Evolutionary conservation across 2,888 invertebrate genomes (phyloP).

Genomic region (Bursaphelenchus okinawaensis): DNA sequence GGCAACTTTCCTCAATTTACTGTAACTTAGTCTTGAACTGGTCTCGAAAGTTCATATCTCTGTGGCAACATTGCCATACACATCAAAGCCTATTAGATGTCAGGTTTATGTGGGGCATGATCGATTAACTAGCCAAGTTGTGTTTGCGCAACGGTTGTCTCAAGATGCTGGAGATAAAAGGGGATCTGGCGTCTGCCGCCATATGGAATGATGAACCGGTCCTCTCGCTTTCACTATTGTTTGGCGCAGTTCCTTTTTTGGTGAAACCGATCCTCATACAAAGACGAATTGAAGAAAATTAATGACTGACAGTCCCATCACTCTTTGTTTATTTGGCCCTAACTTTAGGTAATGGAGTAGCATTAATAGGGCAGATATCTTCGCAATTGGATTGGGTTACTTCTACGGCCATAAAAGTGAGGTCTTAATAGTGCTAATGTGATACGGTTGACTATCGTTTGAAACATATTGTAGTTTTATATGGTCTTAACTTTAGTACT

Average conservation of each 20-base stretch:
- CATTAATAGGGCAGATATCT: no score
- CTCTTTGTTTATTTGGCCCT: neutral
- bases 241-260: neutral
- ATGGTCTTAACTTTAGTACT: no score
- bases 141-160: neutral
- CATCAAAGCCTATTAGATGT: no score
- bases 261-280: neutral
- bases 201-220: neutral
- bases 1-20: no score
- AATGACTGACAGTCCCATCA: neutral
- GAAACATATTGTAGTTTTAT: no score
- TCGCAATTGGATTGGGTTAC: neutral
- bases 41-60: no score
- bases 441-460: no score
- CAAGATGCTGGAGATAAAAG: neutral
- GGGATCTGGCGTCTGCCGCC: neutral
- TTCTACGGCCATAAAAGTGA: no score
- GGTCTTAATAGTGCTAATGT: no score
- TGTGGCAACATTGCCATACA: no score
- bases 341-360: no score
- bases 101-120: neutral
- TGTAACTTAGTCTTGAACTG: no score
- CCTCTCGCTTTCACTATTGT: neutral
- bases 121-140: neutral
- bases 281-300: neutral